Evolutionary conservation across 2,888 invertebrate genomes (phyloP), one percentile per base, ranked within the genome.

Genomic region (Blomia tropicalis): DNA sequence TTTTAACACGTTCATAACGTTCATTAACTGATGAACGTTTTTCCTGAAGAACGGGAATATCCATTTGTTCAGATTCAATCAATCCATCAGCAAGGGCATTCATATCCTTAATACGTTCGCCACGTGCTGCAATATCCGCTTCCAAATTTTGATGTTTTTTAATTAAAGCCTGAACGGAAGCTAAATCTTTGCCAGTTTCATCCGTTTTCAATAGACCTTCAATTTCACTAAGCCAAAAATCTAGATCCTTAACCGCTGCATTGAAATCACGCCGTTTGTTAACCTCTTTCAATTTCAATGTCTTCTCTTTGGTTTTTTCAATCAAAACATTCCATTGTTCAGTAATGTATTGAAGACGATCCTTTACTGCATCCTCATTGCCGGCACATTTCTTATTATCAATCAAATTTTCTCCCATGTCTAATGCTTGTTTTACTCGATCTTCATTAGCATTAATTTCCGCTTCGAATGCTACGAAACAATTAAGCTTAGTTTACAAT

Each of bases 181-280:
- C 91, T 69, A 98, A 79, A 77, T 98, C 98, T 75, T 95, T 96
- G 67, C 96, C 96, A 54, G 91, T 87, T 77, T 96, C 96, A 74
- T 96, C 95, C 31, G 89, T 89, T 25, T 56, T 90, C 69, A 96
- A 75, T 66, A 96, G 78, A 73, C 90, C 90, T 73, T 95, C 95
- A 66, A 77, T 93, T 81, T 98, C 96, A 70, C 96, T 96, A 63
- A 99, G 82, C 98, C 98, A 98, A 78, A 99, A 98, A 78, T 99
- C 98, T 68, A 98, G 82, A 77, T 98, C 98, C 77, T 99, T 98
- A 67, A 98, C 95, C 41, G 92, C 96, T 64, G 98, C 98, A 76
- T 98, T 96, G 79, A 96, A 99, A 0, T 93, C 93, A 67, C 96
- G 83, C 74, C 98, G 98, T 73, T 95, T 91, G 77, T 96, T 98